A percentile compares a stretch with the other conserved stretches of the same genome.
Conservation (phyloP, 2,797 vertebrate species). For the Botia kubotai region DNA sequence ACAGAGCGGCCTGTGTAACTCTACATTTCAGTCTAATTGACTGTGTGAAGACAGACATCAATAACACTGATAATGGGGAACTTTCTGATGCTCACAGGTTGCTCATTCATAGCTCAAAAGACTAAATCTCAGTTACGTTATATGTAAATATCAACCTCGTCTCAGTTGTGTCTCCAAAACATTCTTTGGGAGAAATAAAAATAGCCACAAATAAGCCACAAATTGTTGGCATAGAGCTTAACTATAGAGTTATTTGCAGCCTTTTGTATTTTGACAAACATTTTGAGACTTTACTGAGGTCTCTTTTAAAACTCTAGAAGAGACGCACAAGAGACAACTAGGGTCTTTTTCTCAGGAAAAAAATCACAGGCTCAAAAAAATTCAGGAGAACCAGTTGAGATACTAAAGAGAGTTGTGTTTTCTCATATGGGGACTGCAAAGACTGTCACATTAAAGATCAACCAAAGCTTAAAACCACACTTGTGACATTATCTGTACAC, state of each 20-base stretch:
- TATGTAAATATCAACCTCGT: too few species aligned
- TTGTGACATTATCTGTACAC: conserved; percentile 78
- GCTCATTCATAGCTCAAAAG: too few species aligned
- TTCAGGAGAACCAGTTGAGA: neutral
- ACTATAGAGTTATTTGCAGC: too few species aligned
- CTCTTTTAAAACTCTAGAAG: neutral
- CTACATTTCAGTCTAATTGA: conserved; percentile 58
- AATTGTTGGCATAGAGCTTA: too few species aligned
- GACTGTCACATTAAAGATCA: conserved; percentile 73
- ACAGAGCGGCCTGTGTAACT: conserved; percentile 54
- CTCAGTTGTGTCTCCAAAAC: too few species aligned
- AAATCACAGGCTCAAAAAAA: neutral
- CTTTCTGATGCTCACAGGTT: too few species aligned
- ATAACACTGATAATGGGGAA: conserved; percentile 55
- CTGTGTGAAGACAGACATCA: conserved; percentile 58
- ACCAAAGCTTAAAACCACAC: conserved; percentile 81
- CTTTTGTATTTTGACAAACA: too few species aligned
- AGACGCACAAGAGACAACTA: neutral
- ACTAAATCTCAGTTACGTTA: too few species aligned
- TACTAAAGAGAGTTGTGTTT: neutral
- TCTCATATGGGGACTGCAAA: conserved; percentile 40
- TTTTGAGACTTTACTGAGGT: neutral
- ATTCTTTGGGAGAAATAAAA: too few species aligned
- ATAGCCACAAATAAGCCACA: too few species aligned
- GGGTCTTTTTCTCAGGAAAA: neutral